Evolutionary conservation across 2,113 vertebrate species (phyloP).

Genomic region (Sula dactylatra): DNA sequence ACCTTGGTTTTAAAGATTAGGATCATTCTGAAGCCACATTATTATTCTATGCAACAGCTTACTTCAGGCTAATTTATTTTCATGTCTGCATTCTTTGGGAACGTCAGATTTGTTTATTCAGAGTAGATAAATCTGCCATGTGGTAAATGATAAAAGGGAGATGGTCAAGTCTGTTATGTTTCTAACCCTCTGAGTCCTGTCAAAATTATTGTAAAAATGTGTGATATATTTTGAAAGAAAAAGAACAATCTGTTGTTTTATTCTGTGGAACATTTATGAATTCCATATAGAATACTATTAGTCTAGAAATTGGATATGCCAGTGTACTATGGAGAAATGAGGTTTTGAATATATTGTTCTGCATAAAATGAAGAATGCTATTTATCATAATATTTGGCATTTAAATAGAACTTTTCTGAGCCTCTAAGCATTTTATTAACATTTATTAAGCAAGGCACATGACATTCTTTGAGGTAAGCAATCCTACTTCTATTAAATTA

Average conservation of each 20-base stretch:
- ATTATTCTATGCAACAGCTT: slow-evolving; percentile 17
- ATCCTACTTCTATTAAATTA: neutral
- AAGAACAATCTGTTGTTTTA: slow-evolving; percentile 24
- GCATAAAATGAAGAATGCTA: neutral
- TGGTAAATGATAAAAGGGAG: neutral
- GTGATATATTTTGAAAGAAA: slow-evolving; percentile 12
- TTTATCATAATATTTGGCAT: slow-evolving; percentile 35
- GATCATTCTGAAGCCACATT: slow-evolving; percentile 1
- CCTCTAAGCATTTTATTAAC: neutral
- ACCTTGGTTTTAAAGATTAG: neutral
- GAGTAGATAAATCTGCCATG: slow-evolving; percentile 38
- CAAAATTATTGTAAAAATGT: slow-evolving; percentile 43
- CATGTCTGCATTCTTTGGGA: neutral
- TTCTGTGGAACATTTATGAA: neutral
- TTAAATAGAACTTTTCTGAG: neutral
- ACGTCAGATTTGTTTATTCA: slow-evolving; percentile 26
- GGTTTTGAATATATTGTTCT: neutral
- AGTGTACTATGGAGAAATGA: neutral
- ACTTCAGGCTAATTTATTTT: slow-evolving; percentile 44
- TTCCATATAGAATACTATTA: neutral
- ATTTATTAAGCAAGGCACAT: neutral
- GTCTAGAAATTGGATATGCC: slow-evolving; percentile 9
- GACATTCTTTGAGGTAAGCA: neutral
- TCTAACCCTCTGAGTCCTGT: slow-evolving; percentile 45
- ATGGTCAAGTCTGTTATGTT: slow-evolving; percentile 11